Percentiles rank a stretch among this genome's conserved stretches.
These are phyloP conservation scores for Stenolophus ochropezus DNA, from an alignment of 2,888 invertebrate species.

Conservation along the genomic window DNA sequence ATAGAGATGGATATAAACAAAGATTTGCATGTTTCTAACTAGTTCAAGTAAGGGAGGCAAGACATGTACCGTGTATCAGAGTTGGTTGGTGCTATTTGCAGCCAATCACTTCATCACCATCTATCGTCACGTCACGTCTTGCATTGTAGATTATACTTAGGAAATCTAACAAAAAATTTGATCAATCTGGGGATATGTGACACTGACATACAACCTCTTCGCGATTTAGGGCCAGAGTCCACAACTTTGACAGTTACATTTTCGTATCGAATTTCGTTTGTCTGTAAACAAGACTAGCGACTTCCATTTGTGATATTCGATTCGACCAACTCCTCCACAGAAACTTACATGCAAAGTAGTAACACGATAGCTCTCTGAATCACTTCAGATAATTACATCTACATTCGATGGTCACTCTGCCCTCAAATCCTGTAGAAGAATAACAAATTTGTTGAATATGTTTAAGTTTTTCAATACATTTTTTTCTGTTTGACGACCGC, in stretches of 20 bases:
- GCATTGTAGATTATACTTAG: not conserved
- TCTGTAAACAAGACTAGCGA: slow-evolving; percentile 31
- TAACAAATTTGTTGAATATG: too few species aligned
- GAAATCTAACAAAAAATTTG: not conserved
- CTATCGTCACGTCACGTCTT: not conserved
- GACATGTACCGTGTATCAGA: not conserved
- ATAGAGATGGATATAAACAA: too few species aligned
- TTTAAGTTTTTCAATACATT: too few species aligned
- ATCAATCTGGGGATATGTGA: not conserved
- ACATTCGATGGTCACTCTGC: too few species aligned
- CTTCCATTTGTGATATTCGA: slow-evolving; percentile 26
- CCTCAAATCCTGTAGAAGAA: too few species aligned
- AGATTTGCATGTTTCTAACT: too few species aligned
- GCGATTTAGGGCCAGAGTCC: slow-evolving; percentile 15
- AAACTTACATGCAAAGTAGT: not conserved
- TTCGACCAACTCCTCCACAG: not conserved
- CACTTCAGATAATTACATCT: too few species aligned
- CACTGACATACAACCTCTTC: slow-evolving; percentile 17
- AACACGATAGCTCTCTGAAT: too few species aligned
- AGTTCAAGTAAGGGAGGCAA: not conserved
- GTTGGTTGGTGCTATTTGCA: slow-evolving; percentile 6
- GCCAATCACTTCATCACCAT: not conserved
- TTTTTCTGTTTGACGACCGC: too few species aligned
- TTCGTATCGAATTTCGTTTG: slow-evolving; percentile 39
- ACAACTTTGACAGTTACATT: slow-evolving; percentile 48